phyloP scores from a whole-genome alignment of 2,797 vertebrate genomes.

The Brotula barbata region DNA sequence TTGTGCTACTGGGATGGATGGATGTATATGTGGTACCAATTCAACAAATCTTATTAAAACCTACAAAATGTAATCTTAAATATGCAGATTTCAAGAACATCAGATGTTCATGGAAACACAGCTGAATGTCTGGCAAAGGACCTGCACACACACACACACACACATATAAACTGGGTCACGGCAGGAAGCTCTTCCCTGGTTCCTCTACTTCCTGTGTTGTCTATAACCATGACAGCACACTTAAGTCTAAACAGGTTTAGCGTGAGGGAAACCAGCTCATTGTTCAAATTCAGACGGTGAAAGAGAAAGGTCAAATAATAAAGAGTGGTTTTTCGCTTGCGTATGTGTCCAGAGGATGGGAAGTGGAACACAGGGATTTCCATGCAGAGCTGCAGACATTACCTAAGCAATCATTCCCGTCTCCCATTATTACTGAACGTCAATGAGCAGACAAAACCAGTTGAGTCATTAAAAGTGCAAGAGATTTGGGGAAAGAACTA shows the following conservation, averaged over 20 bases:
- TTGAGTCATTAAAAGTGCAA: constrained; percentile 50
- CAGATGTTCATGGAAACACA: too few species aligned
- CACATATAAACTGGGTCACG: constrained; percentile 43
- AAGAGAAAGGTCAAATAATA: too few species aligned
- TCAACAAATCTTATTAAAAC: too few species aligned
- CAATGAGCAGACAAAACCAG: constrained; percentile 46
- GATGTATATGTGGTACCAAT: too few species aligned
- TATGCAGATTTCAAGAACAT: too few species aligned
- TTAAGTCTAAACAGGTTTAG: constrained; percentile 60
- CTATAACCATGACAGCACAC: constrained; percentile 41
- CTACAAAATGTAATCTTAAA: too few species aligned
- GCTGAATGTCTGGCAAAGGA: neutral
- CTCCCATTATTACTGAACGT: constrained; percentile 61
- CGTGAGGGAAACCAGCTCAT: constrained; percentile 50
- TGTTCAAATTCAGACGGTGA: constrained; percentile 17
- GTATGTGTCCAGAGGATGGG: constrained; percentile 22
- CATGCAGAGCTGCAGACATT: constrained; percentile 71
- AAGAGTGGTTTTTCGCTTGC: too few species aligned
- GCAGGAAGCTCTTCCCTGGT: constrained; percentile 44
- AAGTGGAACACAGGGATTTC: constrained; percentile 60
- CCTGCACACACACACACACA: too few species aligned
- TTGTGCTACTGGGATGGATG: too few species aligned
- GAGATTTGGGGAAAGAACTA: constrained; percentile 40
- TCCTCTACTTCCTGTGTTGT: constrained; percentile 52
- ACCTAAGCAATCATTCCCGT: constrained; percentile 68